A percentile compares a stretch with the other conserved stretches of the same genome.
These are phyloP conservation scores for Hartigia nigra DNA, from an alignment of 2,888 invertebrate genomes.

Conservation along the genomic window DNA sequence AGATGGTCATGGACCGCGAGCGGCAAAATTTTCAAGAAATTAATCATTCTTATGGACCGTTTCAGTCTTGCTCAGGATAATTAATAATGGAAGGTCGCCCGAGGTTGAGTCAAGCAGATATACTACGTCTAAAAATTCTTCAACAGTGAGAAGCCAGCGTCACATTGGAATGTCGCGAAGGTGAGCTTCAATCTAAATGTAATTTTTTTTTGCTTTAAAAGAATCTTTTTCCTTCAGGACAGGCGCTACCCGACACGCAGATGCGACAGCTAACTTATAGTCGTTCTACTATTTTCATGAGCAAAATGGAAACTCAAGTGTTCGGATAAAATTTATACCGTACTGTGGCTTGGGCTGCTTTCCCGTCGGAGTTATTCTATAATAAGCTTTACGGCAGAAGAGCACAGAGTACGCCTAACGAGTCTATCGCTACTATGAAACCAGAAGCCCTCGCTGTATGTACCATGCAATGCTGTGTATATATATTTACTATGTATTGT, in stretches of 20 bases:
- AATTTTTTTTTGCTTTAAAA: neutral
- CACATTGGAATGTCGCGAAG: neutral
- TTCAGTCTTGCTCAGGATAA: slow-evolving; percentile 34
- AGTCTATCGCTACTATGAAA: slow-evolving; percentile 54
- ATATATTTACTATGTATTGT: neutral
- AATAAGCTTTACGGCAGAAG: slow-evolving; percentile 38
- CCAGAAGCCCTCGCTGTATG: slow-evolving; percentile 36
- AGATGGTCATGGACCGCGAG: neutral
- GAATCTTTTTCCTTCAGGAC: neutral
- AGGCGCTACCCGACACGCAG: neutral
- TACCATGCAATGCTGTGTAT: neutral
- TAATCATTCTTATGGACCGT: slow-evolving; percentile 29
- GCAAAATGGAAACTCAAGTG: neutral
- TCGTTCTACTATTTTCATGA: neutral
- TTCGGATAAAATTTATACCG: neutral
- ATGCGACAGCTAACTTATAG: neutral
- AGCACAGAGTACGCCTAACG: slow-evolving; percentile 48
- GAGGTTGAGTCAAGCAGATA: slow-evolving; percentile 35
- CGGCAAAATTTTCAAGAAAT: slow-evolving; percentile 39
- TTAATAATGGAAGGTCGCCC: slow-evolving; percentile 46
- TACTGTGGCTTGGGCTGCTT: neutral
- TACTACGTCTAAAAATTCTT: neutral
- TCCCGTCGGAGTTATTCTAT: slow-evolving; percentile 30
- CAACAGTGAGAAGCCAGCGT: neutral
- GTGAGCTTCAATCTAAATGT: neutral